Percentiles rank a stretch among this genome's conserved stretches.
Conservation (phyloP, 2,888 invertebrate genomes). For the Drosophila subquinaria region DNA sequence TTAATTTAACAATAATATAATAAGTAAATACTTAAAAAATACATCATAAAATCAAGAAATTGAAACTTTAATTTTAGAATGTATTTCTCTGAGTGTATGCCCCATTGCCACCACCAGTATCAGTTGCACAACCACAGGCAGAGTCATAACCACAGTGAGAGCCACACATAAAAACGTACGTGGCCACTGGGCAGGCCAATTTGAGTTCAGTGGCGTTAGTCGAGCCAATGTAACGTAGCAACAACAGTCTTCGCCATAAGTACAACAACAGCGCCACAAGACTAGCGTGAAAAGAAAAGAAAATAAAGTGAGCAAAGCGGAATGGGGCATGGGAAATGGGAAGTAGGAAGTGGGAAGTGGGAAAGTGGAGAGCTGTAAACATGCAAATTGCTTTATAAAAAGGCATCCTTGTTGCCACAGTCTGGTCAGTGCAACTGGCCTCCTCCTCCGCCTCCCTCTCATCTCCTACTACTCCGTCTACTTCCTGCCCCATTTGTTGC, state of each 20-base stretch:
- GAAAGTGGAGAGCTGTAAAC: slow-evolving; percentile 29
- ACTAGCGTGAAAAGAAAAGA: slow-evolving; percentile 17
- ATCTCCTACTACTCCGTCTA: not conserved
- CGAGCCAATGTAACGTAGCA: slow-evolving; percentile 10
- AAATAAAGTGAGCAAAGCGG: slow-evolving; percentile 8
- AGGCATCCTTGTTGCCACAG: slow-evolving; percentile 34
- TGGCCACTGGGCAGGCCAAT: slow-evolving; percentile 49
- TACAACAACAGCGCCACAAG: slow-evolving; percentile 22
- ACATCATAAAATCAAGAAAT: too few species aligned
- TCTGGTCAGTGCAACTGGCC: slow-evolving; percentile 19
- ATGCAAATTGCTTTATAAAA: slow-evolving; percentile 68
- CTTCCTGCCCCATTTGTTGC: not conserved
- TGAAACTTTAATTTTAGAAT: too few species aligned
- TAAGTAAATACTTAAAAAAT: too few species aligned
- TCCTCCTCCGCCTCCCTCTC: too few species aligned
- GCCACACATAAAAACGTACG: slow-evolving; percentile 35
- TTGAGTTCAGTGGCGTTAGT: slow-evolving; percentile 23
- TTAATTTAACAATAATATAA: too few species aligned
- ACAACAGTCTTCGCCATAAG: slow-evolving; percentile 33
- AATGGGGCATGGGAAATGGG: not conserved
- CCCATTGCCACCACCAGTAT: not conserved
- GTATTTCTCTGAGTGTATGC: not conserved
- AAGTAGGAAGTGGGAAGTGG: not conserved
- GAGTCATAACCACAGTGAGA: not conserved
- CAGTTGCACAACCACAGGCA: slow-evolving; percentile 7